Evolutionary conservation across 2,113 vertebrate species (phyloP).

Genomic region (Phainopepla nitens): DNA sequence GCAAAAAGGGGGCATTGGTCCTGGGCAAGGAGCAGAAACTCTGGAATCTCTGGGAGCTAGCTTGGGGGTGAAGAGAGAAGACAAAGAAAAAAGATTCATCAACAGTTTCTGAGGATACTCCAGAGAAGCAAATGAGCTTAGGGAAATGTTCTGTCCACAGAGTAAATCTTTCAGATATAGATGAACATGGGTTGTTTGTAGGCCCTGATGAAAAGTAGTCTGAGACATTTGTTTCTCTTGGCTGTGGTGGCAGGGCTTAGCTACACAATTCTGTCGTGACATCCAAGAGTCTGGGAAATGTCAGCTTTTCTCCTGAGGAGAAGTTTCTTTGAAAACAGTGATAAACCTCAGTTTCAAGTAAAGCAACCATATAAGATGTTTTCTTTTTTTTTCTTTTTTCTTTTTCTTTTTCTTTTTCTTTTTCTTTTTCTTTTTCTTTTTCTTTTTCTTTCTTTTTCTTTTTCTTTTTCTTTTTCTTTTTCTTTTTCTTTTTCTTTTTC

Average conservation of each 20-base stretch:
- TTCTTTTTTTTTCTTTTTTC: rapidly evolving
- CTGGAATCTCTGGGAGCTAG: background rate
- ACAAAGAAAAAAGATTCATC: background rate
- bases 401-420: rapidly evolving
- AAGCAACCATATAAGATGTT: background rate
- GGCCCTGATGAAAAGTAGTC: background rate
- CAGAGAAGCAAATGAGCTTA: background rate
- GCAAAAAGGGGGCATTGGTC: rapidly evolving
- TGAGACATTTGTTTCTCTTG: background rate
- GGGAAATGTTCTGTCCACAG: background rate
- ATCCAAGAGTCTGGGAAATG: background rate
- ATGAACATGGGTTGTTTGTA: background rate
- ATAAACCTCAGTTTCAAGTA: background rate
- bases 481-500: rapidly evolving
- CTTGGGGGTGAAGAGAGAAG: background rate
- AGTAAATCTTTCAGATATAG: background rate
- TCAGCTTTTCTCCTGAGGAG: background rate
- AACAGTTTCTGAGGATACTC: background rate
- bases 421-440: rapidly evolving
- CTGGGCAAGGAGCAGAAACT: background rate
- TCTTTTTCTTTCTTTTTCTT: rapidly evolving
- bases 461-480: rapidly evolving
- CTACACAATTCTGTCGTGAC: background rate
- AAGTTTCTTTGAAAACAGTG: background rate
- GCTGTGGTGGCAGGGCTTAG: background rate